Percentiles rank a stretch among this genome's conserved stretches.
These are phyloP conservation scores for Geotrypetes seraphini DNA, from an alignment of 2,797 vertebrate species.

Conservation along the genomic window DNA sequence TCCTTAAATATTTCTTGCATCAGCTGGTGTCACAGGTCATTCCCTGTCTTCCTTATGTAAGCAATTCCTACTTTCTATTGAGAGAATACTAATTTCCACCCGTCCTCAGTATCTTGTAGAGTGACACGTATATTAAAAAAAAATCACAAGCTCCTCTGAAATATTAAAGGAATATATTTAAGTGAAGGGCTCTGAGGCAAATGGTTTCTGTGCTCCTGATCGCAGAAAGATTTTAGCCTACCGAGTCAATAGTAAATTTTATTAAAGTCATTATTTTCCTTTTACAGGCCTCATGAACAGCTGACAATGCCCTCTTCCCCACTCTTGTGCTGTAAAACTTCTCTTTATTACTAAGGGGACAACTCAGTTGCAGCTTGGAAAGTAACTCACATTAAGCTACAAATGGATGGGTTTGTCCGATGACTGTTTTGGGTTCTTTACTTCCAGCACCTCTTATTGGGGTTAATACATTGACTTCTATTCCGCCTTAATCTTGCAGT, in stretches of 20 bases:
- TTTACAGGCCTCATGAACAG: slow-evolving; percentile 47
- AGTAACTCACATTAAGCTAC: slow-evolving; percentile 26
- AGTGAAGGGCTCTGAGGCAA: slow-evolving; percentile 55
- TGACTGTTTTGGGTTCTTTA: no score
- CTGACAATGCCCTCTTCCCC: slow-evolving; percentile 61
- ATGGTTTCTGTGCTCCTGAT: slow-evolving; percentile 55
- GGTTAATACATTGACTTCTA: no score
- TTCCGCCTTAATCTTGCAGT: no score
- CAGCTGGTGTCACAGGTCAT: slow-evolving; percentile 53
- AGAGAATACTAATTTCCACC: slow-evolving; percentile 64
- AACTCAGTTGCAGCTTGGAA: slow-evolving; percentile 53
- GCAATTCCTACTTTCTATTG: slow-evolving; percentile 56
- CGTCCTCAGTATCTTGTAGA: slow-evolving; percentile 51
- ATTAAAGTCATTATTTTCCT: slow-evolving; percentile 73
- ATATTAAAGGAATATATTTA: slow-evolving; percentile 71
- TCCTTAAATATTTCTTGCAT: slow-evolving; percentile 50
- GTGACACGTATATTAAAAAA: slow-evolving; percentile 50
- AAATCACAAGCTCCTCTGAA: slow-evolving; percentile 57
- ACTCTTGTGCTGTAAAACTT: slow-evolving; percentile 53
- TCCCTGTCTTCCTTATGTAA: slow-evolving; percentile 56
- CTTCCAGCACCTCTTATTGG: no score
- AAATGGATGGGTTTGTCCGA: no score
- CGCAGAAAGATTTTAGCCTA: slow-evolving; percentile 64
- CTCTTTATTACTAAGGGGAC: slow-evolving; percentile 59
- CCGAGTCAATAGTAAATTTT: slow-evolving; percentile 72